phyloP scores from a whole-genome alignment of 2,888 invertebrate species.

The Leptopilina syphax region DNA sequence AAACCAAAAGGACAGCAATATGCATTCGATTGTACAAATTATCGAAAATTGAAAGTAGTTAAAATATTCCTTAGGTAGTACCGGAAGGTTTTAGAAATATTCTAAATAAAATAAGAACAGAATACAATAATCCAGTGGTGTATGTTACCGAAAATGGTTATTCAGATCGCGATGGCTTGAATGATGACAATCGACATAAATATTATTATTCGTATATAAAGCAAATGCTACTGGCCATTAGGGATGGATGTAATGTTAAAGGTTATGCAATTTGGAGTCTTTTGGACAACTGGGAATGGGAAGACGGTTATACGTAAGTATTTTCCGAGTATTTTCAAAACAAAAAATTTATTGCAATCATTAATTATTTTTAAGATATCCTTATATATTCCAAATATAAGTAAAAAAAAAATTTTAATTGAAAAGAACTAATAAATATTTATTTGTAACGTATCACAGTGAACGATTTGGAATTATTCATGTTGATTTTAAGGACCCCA shows the following conservation, averaged over 20 bases:
- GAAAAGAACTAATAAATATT: no score
- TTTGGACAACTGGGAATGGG: conserved; percentile 78
- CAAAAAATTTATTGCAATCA: no score
- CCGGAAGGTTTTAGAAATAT: conserved; percentile 75
- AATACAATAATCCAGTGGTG: conserved; percentile 71
- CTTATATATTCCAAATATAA: no score
- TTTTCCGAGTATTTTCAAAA: no score
- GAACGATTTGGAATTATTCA: conserved; percentile 84
- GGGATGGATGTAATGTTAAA: conserved; percentile 76
- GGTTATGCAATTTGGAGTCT: conserved; percentile 77
- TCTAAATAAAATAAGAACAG: conserved; percentile 72
- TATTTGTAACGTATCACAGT: conserved; percentile 73
- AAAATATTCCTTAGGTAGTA: conserved; percentile 63
- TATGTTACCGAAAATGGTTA: conserved; percentile 75
- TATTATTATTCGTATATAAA: conserved; percentile 76
- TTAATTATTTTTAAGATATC: no score
- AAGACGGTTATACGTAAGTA: conserved; percentile 71
- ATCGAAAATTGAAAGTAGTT: no score
- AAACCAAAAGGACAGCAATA: no score
- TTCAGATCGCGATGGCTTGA: conserved; percentile 61
- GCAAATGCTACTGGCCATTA: conserved; percentile 77
- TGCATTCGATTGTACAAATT: no score
- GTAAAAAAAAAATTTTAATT: no score
- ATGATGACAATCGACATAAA: conserved; percentile 62
- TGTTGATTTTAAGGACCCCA: conserved; percentile 82